Conservation (phyloP, 2,888 invertebrate species). For the Drosophila antonietae region DNA sequence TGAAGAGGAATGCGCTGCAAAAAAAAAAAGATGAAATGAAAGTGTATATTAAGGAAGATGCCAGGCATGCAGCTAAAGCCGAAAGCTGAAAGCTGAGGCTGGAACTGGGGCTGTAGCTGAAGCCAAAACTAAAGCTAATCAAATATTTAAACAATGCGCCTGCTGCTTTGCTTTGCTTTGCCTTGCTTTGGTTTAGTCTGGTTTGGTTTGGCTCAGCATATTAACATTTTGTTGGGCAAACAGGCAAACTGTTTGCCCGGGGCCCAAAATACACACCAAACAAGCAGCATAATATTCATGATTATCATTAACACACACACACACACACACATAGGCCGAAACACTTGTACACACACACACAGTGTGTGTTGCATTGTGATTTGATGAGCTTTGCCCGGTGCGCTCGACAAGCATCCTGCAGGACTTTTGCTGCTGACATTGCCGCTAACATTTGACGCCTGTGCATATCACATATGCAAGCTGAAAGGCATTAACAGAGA, state of each 20-base stretch:
- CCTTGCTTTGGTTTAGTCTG: not conserved
- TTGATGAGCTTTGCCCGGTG: slow-evolving; percentile 43
- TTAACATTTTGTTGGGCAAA: slow-evolving; percentile 60
- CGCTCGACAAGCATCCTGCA: slow-evolving; percentile 43
- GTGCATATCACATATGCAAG: slow-evolving; percentile 53
- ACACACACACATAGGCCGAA: slow-evolving; percentile 4
- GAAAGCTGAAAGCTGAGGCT: not conserved
- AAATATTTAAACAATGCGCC: slow-evolving; percentile 64
- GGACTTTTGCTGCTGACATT: slow-evolving; percentile 49
- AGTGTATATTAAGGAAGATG: not conserved
- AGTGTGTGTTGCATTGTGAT: slow-evolving; percentile 39
- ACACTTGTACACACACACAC: slow-evolving; percentile 11
- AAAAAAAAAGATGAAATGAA: not conserved
- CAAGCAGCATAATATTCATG: slow-evolving; percentile 71
- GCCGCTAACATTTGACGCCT: slow-evolving; percentile 62
- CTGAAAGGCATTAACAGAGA: slow-evolving; percentile 14
- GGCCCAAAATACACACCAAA: slow-evolving; percentile 45
- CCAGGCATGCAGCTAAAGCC: not conserved
- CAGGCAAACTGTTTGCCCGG: slow-evolving; percentile 48
- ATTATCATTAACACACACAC: slow-evolving; percentile 65
- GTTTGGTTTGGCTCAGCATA: slow-evolving; percentile 46
- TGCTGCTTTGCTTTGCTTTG: slow-evolving; percentile 10
- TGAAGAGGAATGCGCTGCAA: not conserved
- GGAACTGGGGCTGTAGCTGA: not conserved
- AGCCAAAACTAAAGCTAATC: slow-evolving; percentile 48